Evolutionary conservation across 2,797 vertebrate species (phyloP), one percentile per base, ranked within the genome.

Genomic region (Phrynocephalus guinanensis): DNA sequence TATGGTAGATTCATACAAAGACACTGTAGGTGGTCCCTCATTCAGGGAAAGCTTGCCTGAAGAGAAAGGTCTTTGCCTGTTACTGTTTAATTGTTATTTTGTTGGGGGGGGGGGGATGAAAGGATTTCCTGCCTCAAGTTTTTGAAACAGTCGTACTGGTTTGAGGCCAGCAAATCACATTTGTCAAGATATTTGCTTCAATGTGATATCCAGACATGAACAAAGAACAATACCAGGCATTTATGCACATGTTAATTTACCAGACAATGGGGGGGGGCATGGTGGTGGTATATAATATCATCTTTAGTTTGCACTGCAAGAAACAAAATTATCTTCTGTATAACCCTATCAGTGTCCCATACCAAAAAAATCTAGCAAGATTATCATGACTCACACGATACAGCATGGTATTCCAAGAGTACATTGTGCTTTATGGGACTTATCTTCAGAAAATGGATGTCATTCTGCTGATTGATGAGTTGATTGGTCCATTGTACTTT

Each of bases 381-480:
- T 86, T 3, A 71, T 44, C 3, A 81, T 78, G 84, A 70, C n/a
- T 78, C 44, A 52, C 75, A 56, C 38, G 68, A 85, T 66, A 72
- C 18, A 66, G 22, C 33, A 15, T 85, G 78, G 88, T 86, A 3
- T 63, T 88, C 38, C 83, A 10, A n/a, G 60, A 24, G 66, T 20
- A n/a, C 0, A 48, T 86, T 60, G 63, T 48, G 56, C 38, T 63
- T 73, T 63, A 18, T 75, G 71, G 24, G 16, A 85, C 56, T 15
- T 81, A 77, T 82, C 72, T 81, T 52, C 60, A 81, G 87, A 44
- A 88, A 85, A 73, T 73, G 60, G 30, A 82, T 81, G 79, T 24
- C 30, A 81, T 68, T 85, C n/a, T 71, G 88, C 60, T 80, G 71
- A 24, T 63, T 60, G 38, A 68, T 77, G 52, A 11, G 13, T 56